Base-by-base conservation (phyloP, 2,113 vertebrate genomes). In the Formicarius rufipectus region DNA sequence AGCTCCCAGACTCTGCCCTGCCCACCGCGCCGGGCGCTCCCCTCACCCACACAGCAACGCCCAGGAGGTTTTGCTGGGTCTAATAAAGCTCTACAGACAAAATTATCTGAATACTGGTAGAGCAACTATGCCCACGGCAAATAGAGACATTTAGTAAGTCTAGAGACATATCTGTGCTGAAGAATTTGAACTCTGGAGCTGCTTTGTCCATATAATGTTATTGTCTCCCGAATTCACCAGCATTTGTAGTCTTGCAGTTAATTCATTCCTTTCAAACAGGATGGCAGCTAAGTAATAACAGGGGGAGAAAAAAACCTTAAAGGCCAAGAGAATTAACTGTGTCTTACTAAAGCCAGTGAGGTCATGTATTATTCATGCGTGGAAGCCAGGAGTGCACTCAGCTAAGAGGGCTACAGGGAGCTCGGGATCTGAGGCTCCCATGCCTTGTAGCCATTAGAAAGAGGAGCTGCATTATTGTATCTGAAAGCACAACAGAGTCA, bases 281-380 rank as follows among this genome's bases (percentile, higher is more conserved):
- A 84, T 9, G 52, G 63, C 50, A 90, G 69, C 45, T 84, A 86
- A 84, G 73, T 63, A 92, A 45, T 31, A 94, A 84, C 0, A 19
- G 24, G 31, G 52, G 10, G 17, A 37, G 59, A 28, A 78, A 79
- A 84, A 87, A 19, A 2, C 40, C 35, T 69, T 78, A 40, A 74
- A 95, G 84, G 52, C 69, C 66, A 75, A 74, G 66, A 89, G 83
- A 97, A 91, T 84, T 87, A 94, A 75, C 80, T 37, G 66, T 64
- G 37, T 75, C 62, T 91, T 89, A 28, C 66, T 53, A 78, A 78
- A 87, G 87, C 56, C 53, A 52, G 67, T 53, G 82, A 91, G 77
- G 69, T n/a, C 74, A 77, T 90, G 56, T 62, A 92, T 89, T 95
- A 90, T 95, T 95, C 80, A 84, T 27, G 8, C 35, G 31, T 0